Evolutionary conservation across 2,113 vertebrate genomes (phyloP).

Genomic region (Empidonax traillii): DNA sequence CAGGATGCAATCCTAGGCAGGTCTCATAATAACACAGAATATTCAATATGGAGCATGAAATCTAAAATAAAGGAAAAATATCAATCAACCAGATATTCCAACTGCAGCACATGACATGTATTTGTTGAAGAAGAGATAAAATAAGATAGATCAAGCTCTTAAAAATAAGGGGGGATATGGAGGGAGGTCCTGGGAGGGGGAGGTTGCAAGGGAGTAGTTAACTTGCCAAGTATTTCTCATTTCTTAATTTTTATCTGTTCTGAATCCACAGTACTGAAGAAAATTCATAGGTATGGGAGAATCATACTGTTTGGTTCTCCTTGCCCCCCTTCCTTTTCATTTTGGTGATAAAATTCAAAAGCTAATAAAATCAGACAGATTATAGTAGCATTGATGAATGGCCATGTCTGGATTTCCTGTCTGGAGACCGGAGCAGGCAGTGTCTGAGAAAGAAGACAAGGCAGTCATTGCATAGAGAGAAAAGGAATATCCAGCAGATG

Average conservation of each 20-base stretch:
- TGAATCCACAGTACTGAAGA: background rate
- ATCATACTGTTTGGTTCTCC: background rate
- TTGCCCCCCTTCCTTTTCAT: slow-evolving; percentile 8
- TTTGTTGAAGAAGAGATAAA: background rate
- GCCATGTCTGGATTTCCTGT: slow-evolving; percentile 77
- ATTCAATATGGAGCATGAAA: background rate
- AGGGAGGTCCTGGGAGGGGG: background rate
- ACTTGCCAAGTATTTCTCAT: background rate
- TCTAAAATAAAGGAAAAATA: background rate
- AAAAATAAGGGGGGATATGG: background rate
- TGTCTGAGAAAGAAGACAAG: slow-evolving; percentile 68
- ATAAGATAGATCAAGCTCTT: background rate
- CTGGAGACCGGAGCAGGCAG: slow-evolving; percentile 67
- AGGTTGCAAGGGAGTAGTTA: background rate
- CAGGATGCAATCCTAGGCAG: background rate
- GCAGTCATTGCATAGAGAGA: slow-evolving; percentile 44
- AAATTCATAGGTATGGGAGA: slow-evolving; percentile 5
- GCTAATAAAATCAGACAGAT: slow-evolving; percentile 78
- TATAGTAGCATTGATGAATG: slow-evolving; percentile 76
- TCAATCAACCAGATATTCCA: background rate
- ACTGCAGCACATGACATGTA: background rate
- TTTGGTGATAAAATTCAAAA: slow-evolving; percentile 75
- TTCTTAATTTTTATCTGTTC: slow-evolving; percentile 15
- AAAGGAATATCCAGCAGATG: slow-evolving; percentile 70
- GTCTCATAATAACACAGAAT: background rate